Base-by-base conservation (phyloP, 2,113 vertebrate species). In the Danio rerio region DNA sequence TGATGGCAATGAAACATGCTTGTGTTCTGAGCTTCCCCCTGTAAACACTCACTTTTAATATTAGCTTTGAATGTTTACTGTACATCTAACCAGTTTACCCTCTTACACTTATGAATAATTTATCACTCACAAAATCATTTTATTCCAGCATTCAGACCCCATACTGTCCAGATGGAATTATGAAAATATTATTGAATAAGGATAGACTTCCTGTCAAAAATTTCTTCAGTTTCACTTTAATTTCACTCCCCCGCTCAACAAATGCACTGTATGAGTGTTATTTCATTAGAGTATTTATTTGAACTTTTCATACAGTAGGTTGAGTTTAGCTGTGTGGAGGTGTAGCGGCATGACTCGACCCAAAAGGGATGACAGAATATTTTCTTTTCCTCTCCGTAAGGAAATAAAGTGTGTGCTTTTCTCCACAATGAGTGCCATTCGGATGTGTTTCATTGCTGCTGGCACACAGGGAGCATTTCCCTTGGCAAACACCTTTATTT, bases 41-140 rank as follows among this genome's bases (percentile, higher is more conserved):
- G 61, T 74, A 66, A 74, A 66, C 50, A 78, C 31, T 45, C 56
- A 69, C 55, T 70, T 88, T 89, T 83, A 90, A 92, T 90, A 90
- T 90, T 90, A 76, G 79, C 80, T 72, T 71, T 40, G 47, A 68
- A 83, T 83, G 81, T 90, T 89, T 69, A 69, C 65, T 9, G n/a
- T 85, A 81, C 86, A 88, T 69, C 56, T 72, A 59, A 81, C 82
- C n/a, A 78, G 80, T 85, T 87, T n/a, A 65, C 70, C 78, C 82
- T 62, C 65, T 81, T 59, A 87, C 63, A 52, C 80, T 16, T 63
- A 58, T 18, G 73, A 49, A 74, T 59, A 69, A 85, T 88, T 85
- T 80, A 86, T 62, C 70, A 71, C 84, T 74, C 63, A 76, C 85
- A 82, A 43, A 80, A 80, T 40, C 43, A 40, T 40, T 72, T 71